Evolutionary conservation across 2,888 invertebrate genomes (phyloP).

Genomic region (Harpalus rubripes): DNA sequence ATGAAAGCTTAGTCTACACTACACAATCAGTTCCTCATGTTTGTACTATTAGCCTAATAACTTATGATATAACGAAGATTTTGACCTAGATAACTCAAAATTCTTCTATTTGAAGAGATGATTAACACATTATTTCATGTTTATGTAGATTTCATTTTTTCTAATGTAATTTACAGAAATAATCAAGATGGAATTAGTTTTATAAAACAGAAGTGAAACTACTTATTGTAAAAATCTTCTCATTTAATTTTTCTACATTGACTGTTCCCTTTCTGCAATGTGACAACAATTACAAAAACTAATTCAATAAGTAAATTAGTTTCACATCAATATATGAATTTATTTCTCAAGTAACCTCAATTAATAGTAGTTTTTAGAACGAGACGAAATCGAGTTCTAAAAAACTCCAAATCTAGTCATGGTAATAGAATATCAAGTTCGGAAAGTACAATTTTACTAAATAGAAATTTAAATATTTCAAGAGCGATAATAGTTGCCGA

Average conservation of each 20-base stretch:
- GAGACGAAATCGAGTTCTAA: neutral
- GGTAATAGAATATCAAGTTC: too few relatives aligned
- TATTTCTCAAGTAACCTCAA: slow-evolving; percentile 3
- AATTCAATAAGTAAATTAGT: neutral
- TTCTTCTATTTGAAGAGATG: neutral
- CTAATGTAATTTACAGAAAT: neutral
- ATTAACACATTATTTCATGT: neutral
- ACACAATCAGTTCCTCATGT: slow-evolving; percentile 28
- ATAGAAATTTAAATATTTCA: too few relatives aligned
- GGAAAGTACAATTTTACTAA: too few relatives aligned
- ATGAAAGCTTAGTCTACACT: slow-evolving; percentile 45
- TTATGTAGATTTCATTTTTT: neutral
- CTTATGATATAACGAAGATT: slow-evolving; percentile 23
- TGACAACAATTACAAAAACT: slow-evolving; percentile 6
- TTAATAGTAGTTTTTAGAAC: neutral
- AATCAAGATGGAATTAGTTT: too few relatives aligned
- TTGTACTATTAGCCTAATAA: slow-evolving; percentile 10
- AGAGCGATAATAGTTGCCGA: too few relatives aligned
- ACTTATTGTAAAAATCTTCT: neutral
- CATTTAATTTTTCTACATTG: neutral
- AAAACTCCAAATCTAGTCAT: too few relatives aligned
- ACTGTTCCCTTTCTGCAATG: neutral
- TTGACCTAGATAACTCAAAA: neutral
- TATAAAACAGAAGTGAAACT: slow-evolving; percentile 6
- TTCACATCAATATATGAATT: slow-evolving; percentile 8